Conservation (phyloP, 2,113 vertebrate genomes). For the Seriola dumerili region DNA sequence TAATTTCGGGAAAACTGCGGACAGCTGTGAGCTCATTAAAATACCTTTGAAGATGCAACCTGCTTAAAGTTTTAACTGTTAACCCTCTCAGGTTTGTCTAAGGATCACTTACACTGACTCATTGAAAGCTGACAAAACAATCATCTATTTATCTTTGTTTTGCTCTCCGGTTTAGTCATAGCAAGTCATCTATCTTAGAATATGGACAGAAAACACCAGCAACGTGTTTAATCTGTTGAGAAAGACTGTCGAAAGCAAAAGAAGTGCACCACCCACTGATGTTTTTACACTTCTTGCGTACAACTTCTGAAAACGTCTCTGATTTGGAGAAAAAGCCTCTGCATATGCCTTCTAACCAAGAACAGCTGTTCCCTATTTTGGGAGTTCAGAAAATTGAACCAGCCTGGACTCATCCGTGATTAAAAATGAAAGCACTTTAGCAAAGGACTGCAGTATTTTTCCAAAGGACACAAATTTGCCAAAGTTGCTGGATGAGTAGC, state of each 20-base stretch:
- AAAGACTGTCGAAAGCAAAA: too few relatives aligned
- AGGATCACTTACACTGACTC: too few relatives aligned
- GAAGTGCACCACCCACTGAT: not conserved
- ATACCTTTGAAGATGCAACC: not conserved
- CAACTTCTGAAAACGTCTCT: not conserved
- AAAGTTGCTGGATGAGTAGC: not conserved
- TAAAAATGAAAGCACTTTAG: conserved; percentile 48
- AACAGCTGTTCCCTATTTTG: not conserved
- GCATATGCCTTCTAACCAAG: not conserved
- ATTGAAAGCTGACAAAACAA: not conserved
- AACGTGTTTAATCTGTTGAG: too few relatives aligned
- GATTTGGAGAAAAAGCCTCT: not conserved
- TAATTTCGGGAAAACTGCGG: not conserved
- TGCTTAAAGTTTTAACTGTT: not conserved
- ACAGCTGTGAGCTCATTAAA: too few relatives aligned
- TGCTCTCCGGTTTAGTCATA: not conserved
- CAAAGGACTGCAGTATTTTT: conserved; percentile 13
- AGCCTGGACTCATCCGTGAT: not conserved
- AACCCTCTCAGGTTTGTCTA: not conserved
- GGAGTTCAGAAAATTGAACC: not conserved
- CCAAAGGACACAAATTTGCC: conserved; percentile 7
- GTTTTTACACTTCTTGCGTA: not conserved
- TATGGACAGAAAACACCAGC: too few relatives aligned
- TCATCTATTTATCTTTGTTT: not conserved
- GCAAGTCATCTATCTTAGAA: too few relatives aligned